These are phyloP conservation scores for Bettongia penicillata DNA, from an alignment of 2,113 vertebrate species.

Conservation along the genomic window DNA sequence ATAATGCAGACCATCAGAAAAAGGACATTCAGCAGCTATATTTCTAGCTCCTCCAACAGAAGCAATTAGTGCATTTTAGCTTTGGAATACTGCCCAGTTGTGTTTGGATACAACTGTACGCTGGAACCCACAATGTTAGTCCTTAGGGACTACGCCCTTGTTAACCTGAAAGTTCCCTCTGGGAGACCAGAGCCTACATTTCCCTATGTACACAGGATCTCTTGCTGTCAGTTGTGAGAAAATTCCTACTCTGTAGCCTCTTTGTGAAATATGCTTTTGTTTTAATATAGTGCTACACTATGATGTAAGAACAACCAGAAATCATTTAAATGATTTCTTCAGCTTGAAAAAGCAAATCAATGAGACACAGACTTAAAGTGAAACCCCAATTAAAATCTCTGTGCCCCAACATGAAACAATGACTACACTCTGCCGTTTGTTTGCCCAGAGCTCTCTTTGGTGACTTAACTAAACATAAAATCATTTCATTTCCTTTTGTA, in stretches of 20 bases:
- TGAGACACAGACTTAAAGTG: neutral
- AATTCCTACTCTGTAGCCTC: neutral
- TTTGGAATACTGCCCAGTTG: conserved; percentile 69
- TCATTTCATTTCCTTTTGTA: neutral
- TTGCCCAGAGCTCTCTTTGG: neutral
- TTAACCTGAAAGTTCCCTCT: neutral
- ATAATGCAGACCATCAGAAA: conserved; percentile 66
- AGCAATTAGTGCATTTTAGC: conserved; percentile 72
- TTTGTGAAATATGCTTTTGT: neutral
- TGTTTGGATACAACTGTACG: conserved; percentile 55
- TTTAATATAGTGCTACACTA: neutral
- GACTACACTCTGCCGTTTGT: neutral
- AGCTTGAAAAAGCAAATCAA: neutral
- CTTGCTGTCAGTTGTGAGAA: neutral
- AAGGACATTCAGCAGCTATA: conserved; percentile 40
- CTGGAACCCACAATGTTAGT: conserved; percentile 46
- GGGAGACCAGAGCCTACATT: neutral
- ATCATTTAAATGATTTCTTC: neutral
- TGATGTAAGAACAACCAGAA: neutral
- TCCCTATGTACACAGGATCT: neutral
- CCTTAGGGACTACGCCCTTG: conserved; percentile 49
- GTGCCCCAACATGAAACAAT: neutral
- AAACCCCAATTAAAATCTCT: neutral
- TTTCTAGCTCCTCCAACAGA: conserved; percentile 69
- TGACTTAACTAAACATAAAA: neutral